Conservation (phyloP, 2,888 invertebrate genomes). For the Drosophila antonietae region DNA sequence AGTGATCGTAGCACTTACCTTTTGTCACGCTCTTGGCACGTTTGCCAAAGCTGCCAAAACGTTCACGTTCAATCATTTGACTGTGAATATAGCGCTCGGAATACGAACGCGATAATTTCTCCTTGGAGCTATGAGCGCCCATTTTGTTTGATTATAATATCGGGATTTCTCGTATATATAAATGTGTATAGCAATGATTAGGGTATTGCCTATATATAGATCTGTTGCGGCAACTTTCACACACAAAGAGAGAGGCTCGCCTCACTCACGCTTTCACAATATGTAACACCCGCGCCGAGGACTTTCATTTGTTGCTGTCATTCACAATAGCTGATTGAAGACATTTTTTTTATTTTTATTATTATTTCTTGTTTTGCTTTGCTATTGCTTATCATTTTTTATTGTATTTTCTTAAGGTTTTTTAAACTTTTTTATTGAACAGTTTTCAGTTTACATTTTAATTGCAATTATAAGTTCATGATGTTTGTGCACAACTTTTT, state of each 20-base stretch:
- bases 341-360: conserved; percentile 55
- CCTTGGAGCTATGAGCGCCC: conserved; percentile 92
- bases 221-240: conserved; percentile 56
- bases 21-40: conserved; percentile 85
- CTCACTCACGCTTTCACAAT: conserved; percentile 13
- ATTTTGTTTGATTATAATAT: conserved; percentile 82
- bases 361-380: conserved; percentile 1
- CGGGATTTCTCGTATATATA: not conserved
- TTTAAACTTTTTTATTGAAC: not conserved
- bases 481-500: conserved; percentile 40
- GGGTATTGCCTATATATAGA: not conserved
- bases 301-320: conserved; percentile 51
- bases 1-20: conserved; percentile 58
- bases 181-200: not conserved
- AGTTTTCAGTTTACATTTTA: conserved; percentile 19
- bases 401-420: conserved; percentile 24
- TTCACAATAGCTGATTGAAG: conserved; percentile 62
- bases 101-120: conserved; percentile 88
- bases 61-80: conserved; percentile 88
- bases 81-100: conserved; percentile 86
- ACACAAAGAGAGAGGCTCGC: conserved; percentile 22
- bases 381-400: conserved; percentile 27
- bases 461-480: conserved; percentile 38
- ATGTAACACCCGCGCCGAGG: conserved; percentile 57
- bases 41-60: conserved; percentile 89